Conservation (phyloP, 2,888 invertebrate species). For the Nemapogon koenigi region DNA sequence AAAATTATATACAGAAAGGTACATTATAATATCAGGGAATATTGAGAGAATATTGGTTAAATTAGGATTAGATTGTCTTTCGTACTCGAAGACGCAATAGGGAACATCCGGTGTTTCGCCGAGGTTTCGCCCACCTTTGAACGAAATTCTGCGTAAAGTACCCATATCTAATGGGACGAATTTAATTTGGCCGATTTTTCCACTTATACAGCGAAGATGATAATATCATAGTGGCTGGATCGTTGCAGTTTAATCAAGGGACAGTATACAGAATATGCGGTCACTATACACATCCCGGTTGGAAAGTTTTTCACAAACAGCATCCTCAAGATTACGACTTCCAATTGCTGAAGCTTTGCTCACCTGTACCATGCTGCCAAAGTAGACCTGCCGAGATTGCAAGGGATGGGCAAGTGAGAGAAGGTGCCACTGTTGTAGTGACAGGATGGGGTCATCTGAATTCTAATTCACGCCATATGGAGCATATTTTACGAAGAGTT, state of each 20-base stretch:
- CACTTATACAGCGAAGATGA: slow-evolving; percentile 34
- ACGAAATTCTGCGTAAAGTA: too few species aligned
- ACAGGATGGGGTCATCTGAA: slow-evolving; percentile 54
- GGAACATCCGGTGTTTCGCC: too few species aligned
- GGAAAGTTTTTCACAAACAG: slow-evolving; percentile 23
- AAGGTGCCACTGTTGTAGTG: slow-evolving; percentile 28
- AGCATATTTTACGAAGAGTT: too few species aligned
- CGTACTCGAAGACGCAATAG: too few species aligned
- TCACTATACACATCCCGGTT: slow-evolving; percentile 38
- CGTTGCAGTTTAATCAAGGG: slow-evolving; percentile 29
- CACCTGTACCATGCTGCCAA: slow-evolving; percentile 29
- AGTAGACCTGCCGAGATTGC: slow-evolving; percentile 45
- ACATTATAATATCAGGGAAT: too few species aligned
- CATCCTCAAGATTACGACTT: slow-evolving; percentile 45
- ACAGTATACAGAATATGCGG: slow-evolving; percentile 34
- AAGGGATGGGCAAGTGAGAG: slow-evolving; percentile 23
- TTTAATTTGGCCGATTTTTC: too few species aligned
- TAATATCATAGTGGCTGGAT: slow-evolving; percentile 33
- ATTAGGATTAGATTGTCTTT: too few species aligned
- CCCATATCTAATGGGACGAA: too few species aligned
- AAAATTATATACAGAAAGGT: too few species aligned
- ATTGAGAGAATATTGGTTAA: too few species aligned
- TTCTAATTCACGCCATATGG: too few species aligned
- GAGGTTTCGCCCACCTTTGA: too few species aligned
- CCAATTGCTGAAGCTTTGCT: slow-evolving; percentile 41